Base-by-base conservation (phyloP, 1,140 invertebrate genomes). In the Bradynema listronoti region DNA sequence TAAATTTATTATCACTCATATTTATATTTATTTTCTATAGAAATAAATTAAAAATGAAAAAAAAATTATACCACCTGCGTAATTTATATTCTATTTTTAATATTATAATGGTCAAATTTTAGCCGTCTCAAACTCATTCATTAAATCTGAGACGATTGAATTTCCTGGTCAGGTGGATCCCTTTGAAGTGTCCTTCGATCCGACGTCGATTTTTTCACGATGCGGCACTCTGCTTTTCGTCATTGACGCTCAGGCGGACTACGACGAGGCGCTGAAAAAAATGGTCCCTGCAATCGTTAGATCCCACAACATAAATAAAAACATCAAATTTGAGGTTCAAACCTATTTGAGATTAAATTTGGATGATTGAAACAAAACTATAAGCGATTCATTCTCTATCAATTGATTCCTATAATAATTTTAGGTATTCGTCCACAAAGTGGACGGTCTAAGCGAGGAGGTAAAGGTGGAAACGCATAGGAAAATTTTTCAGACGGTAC, bases 91-190 rank as follows among this genome's bases (percentile, higher is more conserved):
- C n/a, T 4, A 58, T 46, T 4, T 89, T 90, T 60, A 27, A 29
- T 43, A 43, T 32, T 39, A 30, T 42, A 34, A 41, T 68, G 9
- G 63, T 59, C 25, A 16, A 33, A 70, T 78, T 34, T 77, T 82
- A 79, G 82, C 84, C 32, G 82, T 91, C 65, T 94, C 95, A 78
- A 88, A 91, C 61, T 95, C 92, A 71, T 99, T 98, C 84, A 91
- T 99, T 32, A 91, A 96, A 77, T 98, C 98, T 82, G 90, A 96
- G 86, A 95, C 98, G 64, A 96, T 93, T 89, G 95, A 99, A 80
- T 94, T 98, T 80, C 94, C 94, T 32, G 94, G 93, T 14, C 92
- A 98, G 81, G 92, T 97, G 66, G 91, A 96, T 78, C 92, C 95
- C 69, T 91, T 95, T 80, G 91, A 97, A 82, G 86, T 88, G 29